Evolutionary conservation across 2,888 invertebrate species (phyloP), one percentile per base, ranked within the genome.

Genomic region (Andrena trimmerana): DNA sequence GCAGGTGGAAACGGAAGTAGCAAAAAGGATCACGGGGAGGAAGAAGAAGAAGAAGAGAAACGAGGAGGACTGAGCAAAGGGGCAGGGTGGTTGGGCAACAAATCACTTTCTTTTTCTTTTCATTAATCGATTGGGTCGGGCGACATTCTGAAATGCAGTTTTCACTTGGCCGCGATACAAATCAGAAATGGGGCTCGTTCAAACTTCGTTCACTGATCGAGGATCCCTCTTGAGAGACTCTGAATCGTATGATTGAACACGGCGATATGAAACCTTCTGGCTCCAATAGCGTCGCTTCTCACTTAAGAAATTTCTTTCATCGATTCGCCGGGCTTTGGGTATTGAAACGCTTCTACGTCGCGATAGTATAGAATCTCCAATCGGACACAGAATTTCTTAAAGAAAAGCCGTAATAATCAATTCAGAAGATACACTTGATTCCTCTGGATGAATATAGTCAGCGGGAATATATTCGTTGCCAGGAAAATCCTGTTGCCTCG

Each of bases 81-180:
- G 24, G 57, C 29, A 24, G 36, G 29, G 69, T 4, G 4, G n/a
- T 63, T 59, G 27, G 20, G 13, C 59, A 78, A 65, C 69, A 52
- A 69, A 62, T 77, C 52, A 63, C 66, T 80, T 75, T 81, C 81
- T 52, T 63, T 68, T 68, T 59, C 33, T 50, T 63, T 68, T 74
- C 69, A 31, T 66, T 62, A 48, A 52, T 24, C 27, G 33, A 80
- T 71, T 52, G 66, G 48, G 52, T 50, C n/a, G 29, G 29, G 10
- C 57, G 54, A 68, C 73, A 77, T 24, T 67, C n/a, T 33, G 57
- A 48, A 33, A 29, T 74, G 73, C 73, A 73, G 63, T 74, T 77
- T 74, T 78, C 73, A 69, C 63, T 69, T 54, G 20, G 31, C 33
- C 31, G 24, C 27, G 65, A 77, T 70, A 77, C n/a, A 2, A 31